Base-by-base conservation (phyloP, 2,113 vertebrate species). In the Orientallactaga bullata region DNA sequence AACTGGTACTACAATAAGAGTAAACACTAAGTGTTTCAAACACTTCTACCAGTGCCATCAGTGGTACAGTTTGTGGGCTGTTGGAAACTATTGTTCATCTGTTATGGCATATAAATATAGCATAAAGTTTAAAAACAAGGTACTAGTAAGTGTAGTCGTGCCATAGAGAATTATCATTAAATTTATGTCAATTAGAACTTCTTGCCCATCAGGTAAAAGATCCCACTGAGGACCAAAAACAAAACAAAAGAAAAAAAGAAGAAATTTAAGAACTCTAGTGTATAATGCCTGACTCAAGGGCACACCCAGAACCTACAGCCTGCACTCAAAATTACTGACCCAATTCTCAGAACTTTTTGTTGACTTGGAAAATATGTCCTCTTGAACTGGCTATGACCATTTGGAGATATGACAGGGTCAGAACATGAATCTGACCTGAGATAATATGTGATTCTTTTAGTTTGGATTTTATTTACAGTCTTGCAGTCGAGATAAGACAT, bases 401-500 rank as follows among this genome's bases (percentile, higher is more conserved):
- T 87, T 89, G 63, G 73, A 85, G 51, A 71, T 42, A 39, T 11
- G 17, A 71, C 35, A 93, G 9, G 65, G 42, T 69, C 87, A 90
- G 21, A 61, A 10, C 15, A 82, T 37, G 37, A n/a, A 63, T 9
- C 60, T 42, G 61, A 86, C 73, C 26, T 91, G 61, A 85, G 88
- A 79, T 66, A 93, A 66, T 35, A 20, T 12, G 82, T n/a, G 37
- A 66, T 60, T 79, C 73, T 83, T 95, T 85, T 39, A 24, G 39
- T 32, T 23, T 90, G 77, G 28, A n/a, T 85, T 78, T 90, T 88
- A 88, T 23, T 55, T 73, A 71, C 8, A 76, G 51, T 1, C 4
- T 72, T 69, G 68, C 12, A 71, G 63, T 79, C 72, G 55, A 77
- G 28, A 71, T 32, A 81, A 88, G 42, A 94, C 94, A 92, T 55